These are phyloP conservation scores for Parelbella ahira DNA, from an alignment of 2,888 invertebrate species.

Conservation along the genomic window DNA sequence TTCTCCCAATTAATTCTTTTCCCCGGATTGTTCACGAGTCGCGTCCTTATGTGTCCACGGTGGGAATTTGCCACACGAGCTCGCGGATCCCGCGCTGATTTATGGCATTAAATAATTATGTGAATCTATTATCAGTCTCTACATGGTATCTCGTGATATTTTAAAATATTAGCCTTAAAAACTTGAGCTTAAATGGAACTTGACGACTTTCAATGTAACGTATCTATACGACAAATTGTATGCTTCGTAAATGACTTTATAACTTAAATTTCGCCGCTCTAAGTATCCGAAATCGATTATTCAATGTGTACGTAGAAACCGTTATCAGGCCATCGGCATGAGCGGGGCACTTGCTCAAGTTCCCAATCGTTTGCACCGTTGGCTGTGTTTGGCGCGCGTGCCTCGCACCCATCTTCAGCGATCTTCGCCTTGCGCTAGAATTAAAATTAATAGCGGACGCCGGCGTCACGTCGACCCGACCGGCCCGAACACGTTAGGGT, in stretches of 20 bases:
- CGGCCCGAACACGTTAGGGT: constrained; percentile 41
- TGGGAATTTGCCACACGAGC: constrained; percentile 2
- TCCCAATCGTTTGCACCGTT: constrained; percentile 39
- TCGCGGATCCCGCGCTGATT: background rate
- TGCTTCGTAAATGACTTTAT: background rate
- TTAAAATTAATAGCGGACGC: constrained; percentile 76
- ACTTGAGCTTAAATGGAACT: too few species aligned
- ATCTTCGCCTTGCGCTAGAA: constrained; percentile 70
- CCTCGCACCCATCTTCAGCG: constrained; percentile 62
- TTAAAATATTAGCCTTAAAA: too few species aligned
- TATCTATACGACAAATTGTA: background rate
- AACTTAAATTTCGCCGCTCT: too few species aligned
- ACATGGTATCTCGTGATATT: too few species aligned
- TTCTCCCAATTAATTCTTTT: constrained; percentile 62
- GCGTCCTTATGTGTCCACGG: constrained; percentile 12
- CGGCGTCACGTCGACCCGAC: constrained; percentile 54
- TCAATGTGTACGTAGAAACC: background rate
- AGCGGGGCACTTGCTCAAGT: constrained; percentile 6
- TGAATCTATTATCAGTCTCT: too few species aligned
- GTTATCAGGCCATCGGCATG: constrained; percentile 1
- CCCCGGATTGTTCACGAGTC: constrained; percentile 37
- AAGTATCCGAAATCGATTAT: constrained; percentile 8
- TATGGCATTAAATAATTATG: constrained; percentile 8
- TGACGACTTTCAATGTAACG: too few species aligned
- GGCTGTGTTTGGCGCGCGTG: constrained; percentile 55